Evolutionary conservation across 2,888 invertebrate species (phyloP).

Genomic region (Micropterix aruncella): DNA sequence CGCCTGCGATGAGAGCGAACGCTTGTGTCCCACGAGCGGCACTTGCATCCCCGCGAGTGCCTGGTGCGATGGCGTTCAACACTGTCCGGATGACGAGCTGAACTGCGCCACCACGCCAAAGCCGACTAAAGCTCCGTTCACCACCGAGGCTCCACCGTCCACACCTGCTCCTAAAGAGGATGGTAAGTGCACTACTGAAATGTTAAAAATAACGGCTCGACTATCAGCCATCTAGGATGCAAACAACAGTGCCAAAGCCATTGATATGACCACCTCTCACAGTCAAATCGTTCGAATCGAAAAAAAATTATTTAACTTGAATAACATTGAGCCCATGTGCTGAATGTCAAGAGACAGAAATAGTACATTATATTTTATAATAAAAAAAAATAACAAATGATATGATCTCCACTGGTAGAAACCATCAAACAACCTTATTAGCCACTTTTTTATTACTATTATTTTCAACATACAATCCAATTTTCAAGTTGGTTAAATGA

Average conservation of each 20-base stretch:
- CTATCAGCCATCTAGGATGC: background rate
- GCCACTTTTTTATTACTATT: no score
- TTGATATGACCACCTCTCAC: conserved; percentile 17
- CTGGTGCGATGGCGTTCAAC: conserved; percentile 72
- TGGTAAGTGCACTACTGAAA: background rate
- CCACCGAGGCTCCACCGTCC: conserved; percentile 11
- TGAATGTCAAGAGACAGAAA: no score
- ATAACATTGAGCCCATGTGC: no score
- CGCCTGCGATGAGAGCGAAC: conserved; percentile 50
- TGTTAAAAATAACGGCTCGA: background rate
- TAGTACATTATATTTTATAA: no score
- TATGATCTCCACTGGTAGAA: no score
- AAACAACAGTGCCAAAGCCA: background rate
- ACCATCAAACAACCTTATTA: no score
- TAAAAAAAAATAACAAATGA: no score
- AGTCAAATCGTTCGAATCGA: no score
- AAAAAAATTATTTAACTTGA: no score
- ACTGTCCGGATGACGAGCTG: conserved; percentile 73
- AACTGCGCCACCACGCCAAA: conserved; percentile 35
- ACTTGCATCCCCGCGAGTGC: conserved; percentile 51
- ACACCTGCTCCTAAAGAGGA: conserved; percentile 11
- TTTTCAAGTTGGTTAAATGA: no score
- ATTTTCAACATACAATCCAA: no score
- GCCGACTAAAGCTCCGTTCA: conserved; percentile 12
- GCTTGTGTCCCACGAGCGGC: conserved; percentile 59